phyloP scores from a whole-genome alignment of 2,888 invertebrate genomes.

The Carabus problematicus region DNA sequence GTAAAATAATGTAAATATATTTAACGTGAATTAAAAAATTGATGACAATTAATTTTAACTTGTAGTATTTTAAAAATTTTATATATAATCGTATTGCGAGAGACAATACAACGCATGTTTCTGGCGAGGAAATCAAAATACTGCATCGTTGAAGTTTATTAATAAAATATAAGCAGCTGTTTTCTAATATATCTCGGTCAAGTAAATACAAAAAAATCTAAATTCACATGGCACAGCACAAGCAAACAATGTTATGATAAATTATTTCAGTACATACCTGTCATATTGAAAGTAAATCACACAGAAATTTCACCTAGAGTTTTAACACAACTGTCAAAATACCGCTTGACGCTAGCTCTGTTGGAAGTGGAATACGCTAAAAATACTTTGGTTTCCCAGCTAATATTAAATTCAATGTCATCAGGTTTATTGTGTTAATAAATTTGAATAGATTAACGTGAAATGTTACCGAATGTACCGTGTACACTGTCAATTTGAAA shows the following conservation, averaged over 20 bases:
- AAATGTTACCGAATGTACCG: not conserved
- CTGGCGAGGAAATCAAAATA: too few species aligned
- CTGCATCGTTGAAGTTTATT: too few species aligned
- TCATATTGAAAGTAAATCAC: constrained; percentile 15
- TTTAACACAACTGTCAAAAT: constrained; percentile 8
- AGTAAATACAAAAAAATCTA: not conserved
- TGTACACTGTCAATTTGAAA: constrained; percentile 14
- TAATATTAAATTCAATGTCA: constrained; percentile 35
- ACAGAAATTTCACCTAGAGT: not conserved
- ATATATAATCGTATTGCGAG: too few species aligned
- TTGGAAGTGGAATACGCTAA: constrained; percentile 12
- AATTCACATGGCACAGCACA: not conserved
- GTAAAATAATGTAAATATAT: too few species aligned
- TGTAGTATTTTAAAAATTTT: too few species aligned
- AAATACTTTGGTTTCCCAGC: constrained; percentile 11
- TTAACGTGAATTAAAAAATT: too few species aligned
- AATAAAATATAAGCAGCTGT: too few species aligned
- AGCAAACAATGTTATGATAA: not conserved
- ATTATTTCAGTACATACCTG: constrained; percentile 12
- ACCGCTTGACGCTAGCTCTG: not conserved
- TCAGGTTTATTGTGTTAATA: constrained; percentile 28
- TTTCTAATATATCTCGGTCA: too few species aligned
- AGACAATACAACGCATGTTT: too few species aligned
- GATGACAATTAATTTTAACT: too few species aligned
- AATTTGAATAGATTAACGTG: constrained; percentile 30